Conservation (phyloP, 2,113 vertebrate genomes). For the Tragelaphus buxtoni region DNA sequence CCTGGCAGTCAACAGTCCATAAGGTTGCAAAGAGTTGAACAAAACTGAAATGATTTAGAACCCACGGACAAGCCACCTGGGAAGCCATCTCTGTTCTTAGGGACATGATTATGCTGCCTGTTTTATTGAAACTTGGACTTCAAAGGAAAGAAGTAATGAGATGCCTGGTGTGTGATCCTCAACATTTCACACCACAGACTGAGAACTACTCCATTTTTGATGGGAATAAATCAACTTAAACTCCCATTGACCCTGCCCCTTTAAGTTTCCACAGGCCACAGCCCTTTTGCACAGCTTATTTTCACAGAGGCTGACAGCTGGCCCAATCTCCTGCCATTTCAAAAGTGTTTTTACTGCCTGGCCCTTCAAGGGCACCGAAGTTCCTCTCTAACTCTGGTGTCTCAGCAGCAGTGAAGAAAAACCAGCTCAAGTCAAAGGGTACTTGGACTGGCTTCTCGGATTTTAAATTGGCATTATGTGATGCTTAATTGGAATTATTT, state of each 20-base stretch:
- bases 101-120: not conserved
- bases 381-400: not conserved
- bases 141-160: not conserved
- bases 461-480: slow-evolving; percentile 37
- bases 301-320: not conserved
- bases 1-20: not conserved
- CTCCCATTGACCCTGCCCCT: not conserved
- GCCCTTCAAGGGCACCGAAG: not conserved
- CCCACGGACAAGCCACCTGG: not conserved
- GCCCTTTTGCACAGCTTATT: not conserved
- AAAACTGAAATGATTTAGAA: not conserved
- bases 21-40: not conserved
- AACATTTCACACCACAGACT: not conserved
- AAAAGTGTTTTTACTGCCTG: not conserved
- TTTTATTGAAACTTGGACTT: not conserved
- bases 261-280: not conserved
- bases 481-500: slow-evolving; percentile 53
- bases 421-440: not conserved
- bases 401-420: not conserved
- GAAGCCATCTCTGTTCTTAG: not conserved
- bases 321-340: not conserved
- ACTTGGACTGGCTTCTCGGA: not conserved
- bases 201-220: not conserved
- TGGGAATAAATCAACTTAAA: not conserved
- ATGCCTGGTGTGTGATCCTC: not conserved